These are phyloP conservation scores for Steinernema khuongi DNA, from an alignment of 1,140 invertebrate genomes.

Conservation along the genomic window DNA sequence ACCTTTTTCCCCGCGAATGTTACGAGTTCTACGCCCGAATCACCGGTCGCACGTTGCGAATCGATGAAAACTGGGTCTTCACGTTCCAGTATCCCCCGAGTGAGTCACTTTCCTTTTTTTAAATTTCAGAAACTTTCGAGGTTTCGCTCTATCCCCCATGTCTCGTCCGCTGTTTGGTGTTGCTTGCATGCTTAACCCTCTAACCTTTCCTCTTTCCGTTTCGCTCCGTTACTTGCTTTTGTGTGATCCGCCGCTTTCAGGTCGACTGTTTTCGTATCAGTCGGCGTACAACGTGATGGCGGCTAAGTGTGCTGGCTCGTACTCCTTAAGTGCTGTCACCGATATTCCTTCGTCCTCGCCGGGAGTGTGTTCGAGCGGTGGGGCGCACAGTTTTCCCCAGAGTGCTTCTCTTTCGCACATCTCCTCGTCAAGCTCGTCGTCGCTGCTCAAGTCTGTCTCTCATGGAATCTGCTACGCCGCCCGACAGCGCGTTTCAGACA, in stretches of 20 bases:
- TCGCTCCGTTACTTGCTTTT: neutral
- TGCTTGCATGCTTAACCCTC: neutral
- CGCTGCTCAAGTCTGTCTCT: neutral
- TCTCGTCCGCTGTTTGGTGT: neutral
- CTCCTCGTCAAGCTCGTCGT: constrained; percentile 15
- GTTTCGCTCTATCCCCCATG: neutral
- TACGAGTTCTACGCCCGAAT: constrained; percentile 94
- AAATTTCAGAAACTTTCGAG: neutral
- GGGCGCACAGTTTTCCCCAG: neutral
- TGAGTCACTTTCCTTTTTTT: constrained; percentile 60
- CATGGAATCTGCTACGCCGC: constrained; percentile 4
- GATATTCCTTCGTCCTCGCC: neutral
- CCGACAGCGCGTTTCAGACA: neutral
- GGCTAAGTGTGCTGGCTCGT: constrained; percentile 19
- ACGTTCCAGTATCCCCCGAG: constrained; percentile 81
- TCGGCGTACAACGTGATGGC: constrained; percentile 22
- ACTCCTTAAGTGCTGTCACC: constrained; percentile 1
- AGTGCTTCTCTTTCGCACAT: constrained; percentile 4
- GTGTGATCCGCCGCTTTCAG: constrained; percentile 3
- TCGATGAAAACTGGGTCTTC: constrained; percentile 88
- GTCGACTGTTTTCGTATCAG: constrained; percentile 3
- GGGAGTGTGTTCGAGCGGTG: neutral
- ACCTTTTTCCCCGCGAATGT: constrained; percentile 88
- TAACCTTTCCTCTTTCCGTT: neutral
- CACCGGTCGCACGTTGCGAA: constrained; percentile 80